Conservation (phyloP, 2,888 invertebrate species). For the Synergus laeviventris region DNA sequence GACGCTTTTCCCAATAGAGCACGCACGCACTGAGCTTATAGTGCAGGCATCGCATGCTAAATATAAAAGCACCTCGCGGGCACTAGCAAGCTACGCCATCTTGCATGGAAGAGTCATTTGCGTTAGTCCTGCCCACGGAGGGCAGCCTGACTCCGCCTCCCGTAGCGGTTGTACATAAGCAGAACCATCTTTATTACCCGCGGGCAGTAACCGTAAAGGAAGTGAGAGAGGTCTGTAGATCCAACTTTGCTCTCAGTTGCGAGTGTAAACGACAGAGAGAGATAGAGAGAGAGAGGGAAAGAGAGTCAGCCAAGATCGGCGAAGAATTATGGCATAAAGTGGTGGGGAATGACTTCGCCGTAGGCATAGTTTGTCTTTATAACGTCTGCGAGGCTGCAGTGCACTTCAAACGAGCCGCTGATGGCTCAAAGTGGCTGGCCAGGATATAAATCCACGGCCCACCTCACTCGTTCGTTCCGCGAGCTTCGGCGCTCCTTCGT, state of each 20-base stretch:
- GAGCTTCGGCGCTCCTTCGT: conserved; percentile 51
- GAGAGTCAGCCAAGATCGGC: conserved; percentile 58
- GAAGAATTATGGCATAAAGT: conserved; percentile 74
- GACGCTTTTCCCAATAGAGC: conserved; percentile 43
- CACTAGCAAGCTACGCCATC: conserved; percentile 76
- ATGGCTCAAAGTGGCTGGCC: conserved; percentile 75
- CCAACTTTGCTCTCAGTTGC: conserved; percentile 41
- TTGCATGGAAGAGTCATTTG: conserved; percentile 78
- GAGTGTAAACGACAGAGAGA: conserved; percentile 48
- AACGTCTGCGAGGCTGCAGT: conserved; percentile 73
- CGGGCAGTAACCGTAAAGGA: conserved; percentile 73
- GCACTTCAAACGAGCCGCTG: conserved; percentile 76
- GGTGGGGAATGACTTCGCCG: conserved; percentile 73
- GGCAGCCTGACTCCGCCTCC: conserved; percentile 77
- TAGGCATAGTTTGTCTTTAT: conserved; percentile 76
- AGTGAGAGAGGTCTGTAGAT: conserved; percentile 66
- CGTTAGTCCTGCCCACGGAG: conserved; percentile 78
- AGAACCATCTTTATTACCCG: conserved; percentile 77
- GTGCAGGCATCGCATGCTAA: conserved; percentile 67
- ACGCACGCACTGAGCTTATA: conserved; percentile 54
- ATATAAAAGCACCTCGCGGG: conserved; percentile 71
- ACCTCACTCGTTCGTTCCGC: conserved; percentile 61
- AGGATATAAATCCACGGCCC: conserved; percentile 75
- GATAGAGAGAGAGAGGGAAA: conserved; percentile 55
- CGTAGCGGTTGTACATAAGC: conserved; percentile 71